A percentile compares a stretch with the other conserved stretches of the same genome.
These are phyloP conservation scores for Anneissia japonica DNA, from an alignment of 35 echinoderm and acorn worm genomes.

Conservation along the genomic window DNA sequence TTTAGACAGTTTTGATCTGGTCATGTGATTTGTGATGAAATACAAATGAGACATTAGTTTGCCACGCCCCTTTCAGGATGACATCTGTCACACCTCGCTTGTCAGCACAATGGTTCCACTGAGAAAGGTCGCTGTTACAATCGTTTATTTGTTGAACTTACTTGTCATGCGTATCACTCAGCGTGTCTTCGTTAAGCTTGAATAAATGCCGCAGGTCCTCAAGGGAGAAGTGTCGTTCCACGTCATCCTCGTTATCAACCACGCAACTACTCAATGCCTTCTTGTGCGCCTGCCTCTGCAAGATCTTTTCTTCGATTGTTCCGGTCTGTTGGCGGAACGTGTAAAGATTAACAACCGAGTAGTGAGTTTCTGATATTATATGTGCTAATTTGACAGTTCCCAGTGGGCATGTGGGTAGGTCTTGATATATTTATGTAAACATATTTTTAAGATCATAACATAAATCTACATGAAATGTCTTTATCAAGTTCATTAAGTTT, in stretches of 20 bases:
- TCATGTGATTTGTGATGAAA: slow-evolving; percentile 95
- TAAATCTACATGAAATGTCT: too few species aligned
- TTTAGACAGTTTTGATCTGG: slow-evolving; percentile 89
- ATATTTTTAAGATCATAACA: too few species aligned
- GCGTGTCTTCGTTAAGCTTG: slow-evolving; percentile 62
- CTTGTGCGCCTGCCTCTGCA: slow-evolving; percentile 96
- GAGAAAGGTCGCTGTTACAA: slow-evolving; percentile 74
- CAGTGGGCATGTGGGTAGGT: too few species aligned
- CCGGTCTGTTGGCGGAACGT: slow-evolving; percentile 52
- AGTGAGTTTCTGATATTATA: too few species aligned
- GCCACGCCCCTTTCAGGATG: slow-evolving; percentile 55
- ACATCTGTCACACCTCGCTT: slow-evolving; percentile 59
- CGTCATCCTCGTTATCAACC: slow-evolving; percentile 93
- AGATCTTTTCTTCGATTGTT: slow-evolving; percentile 91
- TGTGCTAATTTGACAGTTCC: too few species aligned
- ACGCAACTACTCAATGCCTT: slow-evolving; percentile 92
- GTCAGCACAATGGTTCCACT: slow-evolving; percentile 83
- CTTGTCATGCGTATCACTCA: slow-evolving; percentile 98
- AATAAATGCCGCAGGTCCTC: slow-evolving; percentile 68
- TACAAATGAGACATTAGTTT: slow-evolving; percentile 68
- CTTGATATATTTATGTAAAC: too few species aligned
- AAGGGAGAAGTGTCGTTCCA: slow-evolving; percentile 84
- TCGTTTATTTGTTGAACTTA: slow-evolving; percentile 42
- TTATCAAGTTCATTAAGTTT: too few species aligned
- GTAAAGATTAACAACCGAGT: not conserved